Base-by-base conservation (phyloP, 1,140 invertebrate species). In the Drosophila asahinai region DNA sequence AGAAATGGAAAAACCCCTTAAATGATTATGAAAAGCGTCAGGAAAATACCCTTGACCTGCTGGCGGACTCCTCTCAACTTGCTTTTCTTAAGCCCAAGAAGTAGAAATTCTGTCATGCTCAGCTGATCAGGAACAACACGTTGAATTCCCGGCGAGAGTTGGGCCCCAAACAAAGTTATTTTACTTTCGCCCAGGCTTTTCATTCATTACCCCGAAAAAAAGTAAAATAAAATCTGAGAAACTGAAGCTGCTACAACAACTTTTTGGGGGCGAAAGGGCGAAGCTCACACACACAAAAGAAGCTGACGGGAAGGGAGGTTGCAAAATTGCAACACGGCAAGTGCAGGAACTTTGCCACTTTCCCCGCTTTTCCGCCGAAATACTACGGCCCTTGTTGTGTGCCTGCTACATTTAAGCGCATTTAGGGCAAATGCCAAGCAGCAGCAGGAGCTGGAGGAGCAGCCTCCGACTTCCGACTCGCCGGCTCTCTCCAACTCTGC, bases 341-440 rank as follows among this genome's bases (percentile, higher is more conserved):
- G 71, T 74, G 55, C 71, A 74, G 67, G 54, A 86, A 84, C 54
- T 73, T 55, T 59, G 17, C 38, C 58, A 33, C 45, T 60, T 63
- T 52, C 45, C 27, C 48, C 25, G 42, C 63, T 52, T 63, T 61
- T 47, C 40, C 49, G 19, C 25, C 27, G n/a, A 71, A 71, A 68
- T 22, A 40, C 54, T 40, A 55, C 27, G 54, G 45, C 25, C 63
- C 63, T 72, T 64, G 51, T 78, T 38, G 63, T 48, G 63, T 61
- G 65, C 47, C 75, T 60, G 45, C 76, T 45, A 61, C 81, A 83
- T 84, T 87, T 87, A 89, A 87, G 84, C 84, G 84, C 86, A 84
- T 90, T 87, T 81, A 72, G 84, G 86, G 65, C 86, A 84, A 87
- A 89, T 84, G 84, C 52, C 77, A 77, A 59, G 77, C 22, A 25